Evolutionary conservation across 2,888 invertebrate species (phyloP).

Genomic region (Hemistola chrysoprasaria): DNA sequence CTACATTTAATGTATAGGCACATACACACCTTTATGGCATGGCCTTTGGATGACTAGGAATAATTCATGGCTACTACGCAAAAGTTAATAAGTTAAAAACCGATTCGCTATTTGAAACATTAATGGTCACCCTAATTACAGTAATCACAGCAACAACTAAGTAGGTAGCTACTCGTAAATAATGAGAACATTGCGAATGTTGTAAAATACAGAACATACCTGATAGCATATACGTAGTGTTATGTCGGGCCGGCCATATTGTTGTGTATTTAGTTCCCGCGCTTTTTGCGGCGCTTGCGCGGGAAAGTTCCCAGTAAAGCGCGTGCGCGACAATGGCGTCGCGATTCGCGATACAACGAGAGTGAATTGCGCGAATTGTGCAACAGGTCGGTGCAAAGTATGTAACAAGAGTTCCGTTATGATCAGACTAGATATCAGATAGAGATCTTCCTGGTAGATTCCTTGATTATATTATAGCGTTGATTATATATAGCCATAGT

Average conservation of each 20-base stretch:
- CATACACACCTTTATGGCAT: no score
- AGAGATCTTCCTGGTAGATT: conserved; percentile 35
- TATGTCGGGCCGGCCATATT: conserved; percentile 79
- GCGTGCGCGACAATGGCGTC: conserved; percentile 77
- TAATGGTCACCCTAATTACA: no score
- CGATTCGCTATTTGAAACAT: no score
- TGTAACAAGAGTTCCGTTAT: conserved; percentile 74
- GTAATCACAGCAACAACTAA: not conserved
- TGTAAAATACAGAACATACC: conserved; percentile 50
- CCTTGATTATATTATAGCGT: no score
- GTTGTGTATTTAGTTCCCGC: conserved; percentile 73
- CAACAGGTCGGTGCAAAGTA: conserved; percentile 63
- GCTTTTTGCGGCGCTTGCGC: conserved; percentile 75
- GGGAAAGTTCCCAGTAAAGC: conserved; percentile 79
- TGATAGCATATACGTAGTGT: conserved; percentile 76
- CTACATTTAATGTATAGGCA: no score
- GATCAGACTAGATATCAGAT: conserved; percentile 51
- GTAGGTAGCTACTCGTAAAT: not conserved
- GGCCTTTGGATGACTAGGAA: no score
- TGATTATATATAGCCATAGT: no score
- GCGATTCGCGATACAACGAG: conserved; percentile 63
- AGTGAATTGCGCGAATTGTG: conserved; percentile 75
- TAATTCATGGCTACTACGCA: no score
- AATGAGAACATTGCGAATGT: conserved; percentile 64
- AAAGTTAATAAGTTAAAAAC: no score